Conservation (phyloP, 2,888 invertebrate species). For the Shargacucullia verbasci region DNA sequence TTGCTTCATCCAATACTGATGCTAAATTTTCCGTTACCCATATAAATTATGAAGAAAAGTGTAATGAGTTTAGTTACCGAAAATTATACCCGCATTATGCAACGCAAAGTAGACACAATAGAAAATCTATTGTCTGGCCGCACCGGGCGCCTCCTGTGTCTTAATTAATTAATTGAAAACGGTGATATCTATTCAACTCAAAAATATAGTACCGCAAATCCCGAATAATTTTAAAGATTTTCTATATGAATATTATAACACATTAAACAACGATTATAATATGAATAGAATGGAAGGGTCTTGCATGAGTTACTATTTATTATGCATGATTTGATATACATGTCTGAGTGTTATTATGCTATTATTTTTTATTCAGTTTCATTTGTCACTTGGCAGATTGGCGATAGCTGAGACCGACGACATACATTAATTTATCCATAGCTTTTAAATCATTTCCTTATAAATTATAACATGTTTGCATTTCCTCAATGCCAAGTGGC, state of each 20-base stretch:
- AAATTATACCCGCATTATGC: too few relatives aligned
- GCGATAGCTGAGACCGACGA: too few relatives aligned
- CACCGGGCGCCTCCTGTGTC: too few relatives aligned
- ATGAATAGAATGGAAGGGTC: constrained; percentile 2
- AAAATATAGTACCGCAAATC: too few relatives aligned
- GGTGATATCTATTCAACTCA: too few relatives aligned
- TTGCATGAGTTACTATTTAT: constrained; percentile 34
- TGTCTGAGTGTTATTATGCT: constrained; percentile 1
- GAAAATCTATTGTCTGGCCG: too few relatives aligned
- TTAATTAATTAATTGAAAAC: too few relatives aligned
- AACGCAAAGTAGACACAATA: too few relatives aligned
- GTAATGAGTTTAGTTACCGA: too few relatives aligned
- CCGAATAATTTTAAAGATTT: not conserved
- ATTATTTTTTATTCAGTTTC: constrained; percentile 8
- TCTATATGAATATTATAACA: not conserved
- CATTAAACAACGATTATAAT: constrained; percentile 27
- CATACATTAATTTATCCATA: not conserved
- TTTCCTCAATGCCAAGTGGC: constrained; percentile 15
- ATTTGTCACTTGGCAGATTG: constrained; percentile 15
- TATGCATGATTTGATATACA: constrained; percentile 30
- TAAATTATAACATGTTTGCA: not conserved
- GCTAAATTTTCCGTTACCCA: too few relatives aligned
- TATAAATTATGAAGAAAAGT: too few relatives aligned
- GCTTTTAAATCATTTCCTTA: constrained; percentile 1
- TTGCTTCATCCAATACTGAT: constrained; percentile 2